Percentiles rank a stretch among this genome's conserved stretches.
These are phyloP conservation scores for Hymenopus coronatus DNA, from an alignment of 2,888 invertebrate species.

Conservation along the genomic window DNA sequence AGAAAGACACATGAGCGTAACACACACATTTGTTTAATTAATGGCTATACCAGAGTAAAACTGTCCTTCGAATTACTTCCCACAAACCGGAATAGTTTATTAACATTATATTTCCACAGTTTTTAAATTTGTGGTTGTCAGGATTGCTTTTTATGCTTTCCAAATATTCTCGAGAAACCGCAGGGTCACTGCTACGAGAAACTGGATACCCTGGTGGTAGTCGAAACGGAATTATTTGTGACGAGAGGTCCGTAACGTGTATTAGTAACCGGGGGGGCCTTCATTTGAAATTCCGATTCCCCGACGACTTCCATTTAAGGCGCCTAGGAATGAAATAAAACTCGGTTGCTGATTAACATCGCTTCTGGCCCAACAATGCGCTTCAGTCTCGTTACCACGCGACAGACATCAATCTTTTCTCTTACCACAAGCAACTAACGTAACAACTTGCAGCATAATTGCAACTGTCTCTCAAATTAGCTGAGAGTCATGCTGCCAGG, in stretches of 20 bases:
- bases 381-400: background rate
- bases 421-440: background rate
- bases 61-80: no score
- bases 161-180: no score
- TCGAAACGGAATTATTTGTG: background rate
- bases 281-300: background rate
- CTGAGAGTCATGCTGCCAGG: no score
- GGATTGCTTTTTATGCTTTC: no score
- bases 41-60: no score
- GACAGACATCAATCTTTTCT: background rate
- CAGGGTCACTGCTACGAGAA: background rate
- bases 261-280: no score
- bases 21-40: no score
- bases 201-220: background rate
- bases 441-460: background rate
- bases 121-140: no score
- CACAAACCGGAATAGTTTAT: no score
- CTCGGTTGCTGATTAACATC: background rate
- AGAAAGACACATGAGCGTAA: no score
- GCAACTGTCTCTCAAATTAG: no score
- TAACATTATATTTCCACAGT: no score
- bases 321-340: background rate
- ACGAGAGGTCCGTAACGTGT: background rate
- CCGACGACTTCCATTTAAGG: background rate
- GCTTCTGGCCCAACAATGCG: background rate